These are phyloP conservation scores for Lydus trimaculatus DNA, from an alignment of 2,888 invertebrate genomes.

Conservation along the genomic window DNA sequence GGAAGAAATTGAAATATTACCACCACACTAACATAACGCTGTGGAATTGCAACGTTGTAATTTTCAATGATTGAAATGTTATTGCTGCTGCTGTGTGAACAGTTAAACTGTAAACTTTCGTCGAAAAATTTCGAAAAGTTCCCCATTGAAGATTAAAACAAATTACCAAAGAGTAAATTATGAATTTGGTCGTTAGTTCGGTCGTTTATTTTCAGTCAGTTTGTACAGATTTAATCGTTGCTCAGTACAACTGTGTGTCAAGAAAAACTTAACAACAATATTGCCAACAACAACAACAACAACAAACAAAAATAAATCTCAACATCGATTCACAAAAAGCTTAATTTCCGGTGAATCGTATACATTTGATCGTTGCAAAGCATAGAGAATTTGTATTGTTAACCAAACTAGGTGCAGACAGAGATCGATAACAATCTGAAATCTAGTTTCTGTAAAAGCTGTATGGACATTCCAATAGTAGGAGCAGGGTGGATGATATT, in stretches of 20 bases:
- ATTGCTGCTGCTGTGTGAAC: constrained; percentile 1
- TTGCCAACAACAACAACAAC: background rate
- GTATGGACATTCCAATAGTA: background rate
- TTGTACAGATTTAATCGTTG: background rate
- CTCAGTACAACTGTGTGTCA: background rate
- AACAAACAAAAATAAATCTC: constrained; percentile 12
- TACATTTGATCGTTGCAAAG: constrained; percentile 7
- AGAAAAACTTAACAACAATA: background rate
- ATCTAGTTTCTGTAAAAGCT: constrained; percentile 14
- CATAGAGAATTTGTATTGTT: background rate
- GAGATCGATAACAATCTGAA: constrained; percentile 23
- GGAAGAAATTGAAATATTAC: background rate
- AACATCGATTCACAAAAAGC: constrained; percentile 21
- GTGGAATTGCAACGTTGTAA: background rate
- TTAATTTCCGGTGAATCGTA: constrained; percentile 27
- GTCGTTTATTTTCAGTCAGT: background rate
- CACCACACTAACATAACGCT: background rate
- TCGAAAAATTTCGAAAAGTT: background rate
- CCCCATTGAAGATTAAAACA: background rate
- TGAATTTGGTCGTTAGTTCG: background rate
- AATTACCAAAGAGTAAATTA: constrained; percentile 1
- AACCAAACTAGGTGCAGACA: background rate
- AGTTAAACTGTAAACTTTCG: background rate
- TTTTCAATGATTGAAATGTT: constrained; percentile 7
- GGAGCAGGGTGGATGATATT: background rate